Evolutionary conservation across 2,888 invertebrate species (phyloP).

Genomic region (Stictocephala bisonia): DNA sequence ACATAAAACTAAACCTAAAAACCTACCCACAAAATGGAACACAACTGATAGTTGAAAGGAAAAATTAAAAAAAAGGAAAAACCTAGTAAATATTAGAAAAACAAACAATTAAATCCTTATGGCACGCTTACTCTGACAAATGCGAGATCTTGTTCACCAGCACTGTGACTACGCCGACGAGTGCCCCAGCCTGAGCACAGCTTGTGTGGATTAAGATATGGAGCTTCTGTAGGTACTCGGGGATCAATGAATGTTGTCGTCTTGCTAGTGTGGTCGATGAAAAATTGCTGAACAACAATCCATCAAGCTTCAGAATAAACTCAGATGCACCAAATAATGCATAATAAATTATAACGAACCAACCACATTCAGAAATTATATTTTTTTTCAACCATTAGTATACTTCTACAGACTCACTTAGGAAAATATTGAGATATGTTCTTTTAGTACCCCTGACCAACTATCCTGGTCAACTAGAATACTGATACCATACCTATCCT

Average conservation of each 20-base stretch:
- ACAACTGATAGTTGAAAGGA: background rate
- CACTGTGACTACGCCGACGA: slow-evolving; percentile 61
- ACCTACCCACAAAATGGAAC: background rate
- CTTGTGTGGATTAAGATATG: slow-evolving; percentile 68
- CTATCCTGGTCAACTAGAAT: no score
- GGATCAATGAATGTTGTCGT: slow-evolving; percentile 98
- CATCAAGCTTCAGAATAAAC: slow-evolving; percentile 15
- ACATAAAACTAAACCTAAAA: slow-evolving; percentile 1
- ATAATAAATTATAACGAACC: background rate
- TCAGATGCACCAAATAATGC: background rate
- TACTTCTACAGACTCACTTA: no score
- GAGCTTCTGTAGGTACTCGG: slow-evolving; percentile 87
- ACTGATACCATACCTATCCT: no score
- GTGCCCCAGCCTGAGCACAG: slow-evolving; percentile 60
- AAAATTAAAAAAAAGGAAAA: slow-evolving; percentile 13
- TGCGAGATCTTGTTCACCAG: slow-evolving; percentile 61
- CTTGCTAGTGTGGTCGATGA: slow-evolving; percentile 94
- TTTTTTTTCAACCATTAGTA: no score
- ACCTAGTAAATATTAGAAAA: background rate
- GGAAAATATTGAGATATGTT: no score
- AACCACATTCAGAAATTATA: no score
- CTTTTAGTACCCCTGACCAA: no score
- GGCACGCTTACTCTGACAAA: slow-evolving; percentile 56
- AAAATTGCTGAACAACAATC: slow-evolving; percentile 73
- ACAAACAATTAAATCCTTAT: background rate